Conservation (phyloP, 2,888 invertebrate species). For the Plebejus melissa region DNA sequence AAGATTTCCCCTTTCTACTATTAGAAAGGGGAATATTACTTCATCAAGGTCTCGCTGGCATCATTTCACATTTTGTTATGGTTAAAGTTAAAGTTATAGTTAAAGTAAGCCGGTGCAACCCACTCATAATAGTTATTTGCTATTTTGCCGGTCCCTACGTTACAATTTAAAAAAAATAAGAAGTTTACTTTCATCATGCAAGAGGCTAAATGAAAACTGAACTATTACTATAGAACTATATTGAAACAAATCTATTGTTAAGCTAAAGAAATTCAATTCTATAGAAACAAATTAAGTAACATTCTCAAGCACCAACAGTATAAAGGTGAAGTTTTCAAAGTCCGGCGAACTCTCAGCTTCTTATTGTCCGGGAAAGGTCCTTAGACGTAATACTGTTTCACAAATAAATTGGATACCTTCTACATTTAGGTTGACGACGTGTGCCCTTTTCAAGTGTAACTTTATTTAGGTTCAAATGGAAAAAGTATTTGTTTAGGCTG, state of each 20-base stretch:
- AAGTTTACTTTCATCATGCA: too few relatives aligned
- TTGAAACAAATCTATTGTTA: neutral
- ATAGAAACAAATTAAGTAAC: constrained; percentile 1
- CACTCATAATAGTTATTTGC: too few relatives aligned
- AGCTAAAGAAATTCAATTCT: neutral
- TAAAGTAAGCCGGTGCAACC: too few relatives aligned
- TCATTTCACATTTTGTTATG: too few relatives aligned
- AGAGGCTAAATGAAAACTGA: too few relatives aligned
- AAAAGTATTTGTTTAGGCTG: neutral
- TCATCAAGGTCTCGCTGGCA: too few relatives aligned
- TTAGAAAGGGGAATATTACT: too few relatives aligned
- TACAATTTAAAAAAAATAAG: too few relatives aligned
- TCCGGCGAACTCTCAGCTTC: neutral
- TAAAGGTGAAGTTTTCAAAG: constrained; percentile 5
- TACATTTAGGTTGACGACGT: neutral
- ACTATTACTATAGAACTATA: too few relatives aligned
- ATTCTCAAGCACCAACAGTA: neutral
- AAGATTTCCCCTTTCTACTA: too few relatives aligned
- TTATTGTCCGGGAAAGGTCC: constrained; percentile 3
- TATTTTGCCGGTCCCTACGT: too few relatives aligned
- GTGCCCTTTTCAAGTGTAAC: neutral
- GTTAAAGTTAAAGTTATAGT: too few relatives aligned
- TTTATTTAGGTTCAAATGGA: neutral
- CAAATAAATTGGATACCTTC: constrained; percentile 23
- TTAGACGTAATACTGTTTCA: constrained; percentile 12